Conservation (phyloP, 1,140 invertebrate species). For the Pseudomyrmex cubaensis region DNA sequence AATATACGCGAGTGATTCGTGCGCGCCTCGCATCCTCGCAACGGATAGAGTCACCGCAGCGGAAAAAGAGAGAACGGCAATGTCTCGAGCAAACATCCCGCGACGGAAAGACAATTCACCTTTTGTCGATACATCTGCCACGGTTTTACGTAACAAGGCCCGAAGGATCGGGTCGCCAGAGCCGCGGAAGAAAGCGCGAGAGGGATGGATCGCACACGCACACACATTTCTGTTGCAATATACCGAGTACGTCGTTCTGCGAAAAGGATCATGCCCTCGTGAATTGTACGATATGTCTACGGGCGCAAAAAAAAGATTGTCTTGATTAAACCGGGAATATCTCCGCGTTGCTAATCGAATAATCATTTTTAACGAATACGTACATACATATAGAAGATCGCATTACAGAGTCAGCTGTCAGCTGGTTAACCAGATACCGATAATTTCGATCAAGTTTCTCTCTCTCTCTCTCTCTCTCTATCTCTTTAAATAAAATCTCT, state of each 20-base stretch:
- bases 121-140: constrained; percentile 58
- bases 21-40: neutral
- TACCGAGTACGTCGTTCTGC: neutral
- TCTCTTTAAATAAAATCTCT: no score
- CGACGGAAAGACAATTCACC: constrained; percentile 56
- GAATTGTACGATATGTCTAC: constrained; percentile 10
- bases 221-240: constrained; percentile 11
- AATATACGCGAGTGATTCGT: neutral
- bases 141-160: constrained; percentile 52
- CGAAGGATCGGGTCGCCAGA: neutral
- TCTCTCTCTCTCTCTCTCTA: no score
- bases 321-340: constrained; percentile 37
- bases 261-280: neutral
- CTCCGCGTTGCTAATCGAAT: neutral
- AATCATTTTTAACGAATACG: constrained; percentile 10
- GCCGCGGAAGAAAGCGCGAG: neutral
- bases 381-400: neutral
- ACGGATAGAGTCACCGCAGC: neutral
- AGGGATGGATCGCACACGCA: no score
- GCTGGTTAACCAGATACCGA: neutral
- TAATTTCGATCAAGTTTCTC: neutral
- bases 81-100: constrained; percentile 39
- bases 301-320: neutral
- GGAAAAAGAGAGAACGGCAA: neutral
- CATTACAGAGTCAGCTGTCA: neutral